Evolutionary conservation across 2,113 vertebrate species (phyloP).

Genomic region (Motacilla alba): DNA sequence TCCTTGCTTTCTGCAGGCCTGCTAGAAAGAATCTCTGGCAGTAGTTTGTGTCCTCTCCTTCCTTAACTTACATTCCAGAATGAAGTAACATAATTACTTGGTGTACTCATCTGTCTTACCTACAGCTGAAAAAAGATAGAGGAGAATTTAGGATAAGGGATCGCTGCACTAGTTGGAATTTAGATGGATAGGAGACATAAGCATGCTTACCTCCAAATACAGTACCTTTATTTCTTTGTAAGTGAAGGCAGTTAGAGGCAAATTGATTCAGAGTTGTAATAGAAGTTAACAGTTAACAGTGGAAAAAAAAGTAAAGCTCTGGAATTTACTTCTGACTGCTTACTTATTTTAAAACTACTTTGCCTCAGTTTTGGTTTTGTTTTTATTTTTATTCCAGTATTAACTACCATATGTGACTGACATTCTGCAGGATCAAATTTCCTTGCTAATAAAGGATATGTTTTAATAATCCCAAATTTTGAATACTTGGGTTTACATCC

Average conservation of each 20-base stretch:
- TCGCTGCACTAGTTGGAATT: not conserved
- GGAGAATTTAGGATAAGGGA: not conserved
- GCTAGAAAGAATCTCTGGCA: not conserved
- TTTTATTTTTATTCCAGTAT: not conserved
- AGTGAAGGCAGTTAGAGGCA: not conserved
- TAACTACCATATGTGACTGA: not conserved
- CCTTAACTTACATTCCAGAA: not conserved
- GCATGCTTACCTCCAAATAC: not conserved
- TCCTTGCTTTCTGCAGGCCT: not conserved
- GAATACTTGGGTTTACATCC: not conserved
- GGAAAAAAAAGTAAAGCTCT: not conserved
- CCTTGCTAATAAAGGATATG: not conserved
- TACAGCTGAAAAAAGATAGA: not conserved
- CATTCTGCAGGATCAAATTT: not conserved
- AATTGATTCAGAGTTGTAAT: not conserved
- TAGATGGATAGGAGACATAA: not conserved
- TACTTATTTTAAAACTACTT: not conserved
- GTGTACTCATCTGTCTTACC: not conserved
- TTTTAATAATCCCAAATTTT: not conserved
- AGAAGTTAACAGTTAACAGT: not conserved
- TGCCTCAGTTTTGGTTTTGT: not conserved
- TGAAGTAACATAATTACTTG: not conserved
- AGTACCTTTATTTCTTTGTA: not conserved
- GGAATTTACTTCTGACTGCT: not conserved
- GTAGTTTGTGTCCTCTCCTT: not conserved